Evolutionary conservation across 2,888 invertebrate species (phyloP), one percentile per base, ranked within the genome.

Genomic region (Drosophila recens): DNA sequence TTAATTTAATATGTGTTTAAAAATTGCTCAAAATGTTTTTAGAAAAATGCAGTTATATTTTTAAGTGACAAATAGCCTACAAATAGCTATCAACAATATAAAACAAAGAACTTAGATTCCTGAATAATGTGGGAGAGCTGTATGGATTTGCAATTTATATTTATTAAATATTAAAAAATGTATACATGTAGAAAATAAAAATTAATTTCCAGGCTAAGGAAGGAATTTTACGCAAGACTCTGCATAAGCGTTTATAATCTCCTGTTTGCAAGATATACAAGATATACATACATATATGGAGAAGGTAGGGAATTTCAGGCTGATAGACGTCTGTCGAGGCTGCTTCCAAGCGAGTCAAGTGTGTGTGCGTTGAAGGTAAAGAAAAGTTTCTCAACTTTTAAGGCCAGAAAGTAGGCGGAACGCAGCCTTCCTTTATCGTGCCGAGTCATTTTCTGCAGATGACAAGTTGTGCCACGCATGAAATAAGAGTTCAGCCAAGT

Each of bases 381-480:
- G 45, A 72, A 51, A 81, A 82, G 64, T 85, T 80, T 45, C 11
- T 38, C 57, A 81, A 72, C 63, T 63, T 73, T 77, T 72, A 48
- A 54, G 54, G 20, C 62, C 54, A 46, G 30, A 20, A 38, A 38
- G 38, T 46, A 46, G 36, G 38, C 30, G 40, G 17, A 40, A 38
- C 46, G 20, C 9, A 46, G 56, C 17, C 33, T 51, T 51, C 40
- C 8, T 48, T 63, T 68, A 57, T 71, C 53, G 56, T 52, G 46
- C 30, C 51, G 72, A 69, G 71, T 70, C 53, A 78, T 68, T 82
- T 75, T 73, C 75, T 86, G 88, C 40, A 61, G 72, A 78, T 84
- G 88, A 86, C 88, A 88, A 88, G 88, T 78, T 75, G 62, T 72
- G 80, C 68, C 58, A 75, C 73, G 79, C 65, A 75, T 65, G 70